phyloP scores from a whole-genome alignment of 2,888 invertebrate genomes.

The Xylocampa areola region DNA sequence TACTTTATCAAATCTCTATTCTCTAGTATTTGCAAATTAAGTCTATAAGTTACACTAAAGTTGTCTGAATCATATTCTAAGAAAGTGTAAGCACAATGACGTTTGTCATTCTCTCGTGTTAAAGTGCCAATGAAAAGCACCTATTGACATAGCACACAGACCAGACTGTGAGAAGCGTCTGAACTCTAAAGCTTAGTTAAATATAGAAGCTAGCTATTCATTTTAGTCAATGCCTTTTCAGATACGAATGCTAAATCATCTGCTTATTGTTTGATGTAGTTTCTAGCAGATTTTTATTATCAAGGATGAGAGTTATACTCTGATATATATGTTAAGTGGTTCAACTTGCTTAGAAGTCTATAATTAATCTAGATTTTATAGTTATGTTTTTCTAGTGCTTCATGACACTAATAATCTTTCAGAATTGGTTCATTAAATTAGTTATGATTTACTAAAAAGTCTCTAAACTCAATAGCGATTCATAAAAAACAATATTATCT shows the following conservation, averaged over 20 bases:
- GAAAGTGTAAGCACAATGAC: slow-evolving; percentile 41
- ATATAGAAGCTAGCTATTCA: slow-evolving; percentile 18
- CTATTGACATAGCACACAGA: slow-evolving; percentile 36
- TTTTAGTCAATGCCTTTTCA: slow-evolving; percentile 8
- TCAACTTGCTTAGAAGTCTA: neutral
- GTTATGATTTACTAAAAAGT: too few species aligned
- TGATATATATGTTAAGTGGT: neutral
- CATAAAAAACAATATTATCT: slow-evolving; percentile 20
- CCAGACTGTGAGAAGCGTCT: slow-evolving; percentile 9
- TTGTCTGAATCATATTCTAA: slow-evolving; percentile 16
- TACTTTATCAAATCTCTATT: too few species aligned
- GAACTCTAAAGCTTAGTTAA: slow-evolving; percentile 23
- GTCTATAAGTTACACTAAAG: slow-evolving; percentile 1
- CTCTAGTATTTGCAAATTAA: neutral
- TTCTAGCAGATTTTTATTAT: neutral
- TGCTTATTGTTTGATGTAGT: neutral
- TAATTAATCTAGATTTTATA: too few species aligned
- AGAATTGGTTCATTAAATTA: too few species aligned
- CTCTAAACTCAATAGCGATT: too few species aligned
- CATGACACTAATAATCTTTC: too few species aligned
- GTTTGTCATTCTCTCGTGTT: slow-evolving; percentile 22
- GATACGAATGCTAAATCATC: neutral
- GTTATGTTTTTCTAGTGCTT: too few species aligned
- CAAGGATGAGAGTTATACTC: neutral
- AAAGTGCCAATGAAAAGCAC: slow-evolving; percentile 32